Base-by-base conservation (phyloP, 2,888 invertebrate species). In the Encarsia formosa region DNA sequence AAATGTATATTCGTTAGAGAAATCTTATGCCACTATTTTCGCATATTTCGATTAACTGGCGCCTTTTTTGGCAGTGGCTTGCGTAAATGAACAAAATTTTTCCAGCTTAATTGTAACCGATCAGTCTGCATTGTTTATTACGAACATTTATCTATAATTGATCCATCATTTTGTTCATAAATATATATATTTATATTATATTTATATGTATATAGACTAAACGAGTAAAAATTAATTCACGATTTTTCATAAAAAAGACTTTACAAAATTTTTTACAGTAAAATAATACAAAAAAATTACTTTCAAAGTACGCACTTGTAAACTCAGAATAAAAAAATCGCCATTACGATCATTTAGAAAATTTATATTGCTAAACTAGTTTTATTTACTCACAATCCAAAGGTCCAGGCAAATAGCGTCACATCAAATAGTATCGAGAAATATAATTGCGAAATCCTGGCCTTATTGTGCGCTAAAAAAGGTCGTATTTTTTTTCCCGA, bases 241-340 rank as follows among this genome's bases (percentile, higher is more conserved):
- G 41, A 42, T 41, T 34, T 46, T 42, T 6, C 39, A 24, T 56
- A 56, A 56, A 56, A 56, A 56, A 45, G 48, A 51, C 53, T 57
- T 57, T 53, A 57, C 50, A 57, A 54, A 57, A 53, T 57, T 56
- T 20, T 56, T 47, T 51, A 57, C 53, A 53, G 54, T 57, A 54
- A 57, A 42, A 57, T 45, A 53, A 53, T 53, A 53, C 41, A 57
- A 57, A 52, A n/a, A n/a, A 54, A 45, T 39, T 53, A 43, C 48
- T 31, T 22, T 43, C n/a, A 22, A 32, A 40, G 47, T 50, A 50
- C 29, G 23, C 18, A 45, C 16, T 49, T 26, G 11, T 38, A 29
- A 52, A 44, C 24, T 45, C 16, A 51, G 42, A 45, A 44, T 34
- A n/a, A 38, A 37, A 32, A 29, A 47, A 47, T 37, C 47, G 34